Percentiles rank a stretch among this genome's conserved stretches.
Evolutionary conservation across 1,140 invertebrate genomes (phyloP).

Genomic region (Hyposmocoma kahamanoa): DNA sequence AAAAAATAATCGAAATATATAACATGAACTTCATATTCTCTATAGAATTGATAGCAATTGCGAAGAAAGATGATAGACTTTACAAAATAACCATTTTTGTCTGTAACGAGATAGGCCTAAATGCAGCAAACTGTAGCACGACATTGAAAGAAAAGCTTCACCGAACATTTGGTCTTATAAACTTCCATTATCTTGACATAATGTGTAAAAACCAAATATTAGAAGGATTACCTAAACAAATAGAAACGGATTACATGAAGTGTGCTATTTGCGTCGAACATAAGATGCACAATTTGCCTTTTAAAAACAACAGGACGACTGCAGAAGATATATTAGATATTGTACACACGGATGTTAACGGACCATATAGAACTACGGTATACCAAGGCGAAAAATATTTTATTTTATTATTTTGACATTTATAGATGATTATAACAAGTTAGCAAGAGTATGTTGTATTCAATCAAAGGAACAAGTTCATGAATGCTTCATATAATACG

Average conservation of each 20-base stretch:
- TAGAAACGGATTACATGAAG: constrained; percentile 31
- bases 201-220: constrained; percentile 34
- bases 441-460: too few species aligned
- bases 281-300: constrained; percentile 36
- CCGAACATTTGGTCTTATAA: constrained; percentile 36
- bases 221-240: constrained; percentile 30
- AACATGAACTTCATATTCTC: too few species aligned
- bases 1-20: constrained; percentile 27
- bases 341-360: too few species aligned
- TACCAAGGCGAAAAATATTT: too few species aligned
- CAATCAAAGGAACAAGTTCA: too few species aligned
- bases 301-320: too few species aligned
- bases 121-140: constrained; percentile 14
- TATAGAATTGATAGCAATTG: constrained; percentile 25
- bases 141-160: constrained; percentile 38
- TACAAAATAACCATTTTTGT: constrained; percentile 30
- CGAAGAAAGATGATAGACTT: constrained; percentile 26
- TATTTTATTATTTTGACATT: too few species aligned
- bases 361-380: too few species aligned
- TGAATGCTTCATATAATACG: too few species aligned
- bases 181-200: constrained; percentile 39
- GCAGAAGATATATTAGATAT: too few species aligned
- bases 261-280: constrained; percentile 33
- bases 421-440: too few species aligned
- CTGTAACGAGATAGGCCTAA: constrained; percentile 17